Evolutionary conservation across 2,113 vertebrate genomes (phyloP).

Genomic region (Chauna torquata): DNA sequence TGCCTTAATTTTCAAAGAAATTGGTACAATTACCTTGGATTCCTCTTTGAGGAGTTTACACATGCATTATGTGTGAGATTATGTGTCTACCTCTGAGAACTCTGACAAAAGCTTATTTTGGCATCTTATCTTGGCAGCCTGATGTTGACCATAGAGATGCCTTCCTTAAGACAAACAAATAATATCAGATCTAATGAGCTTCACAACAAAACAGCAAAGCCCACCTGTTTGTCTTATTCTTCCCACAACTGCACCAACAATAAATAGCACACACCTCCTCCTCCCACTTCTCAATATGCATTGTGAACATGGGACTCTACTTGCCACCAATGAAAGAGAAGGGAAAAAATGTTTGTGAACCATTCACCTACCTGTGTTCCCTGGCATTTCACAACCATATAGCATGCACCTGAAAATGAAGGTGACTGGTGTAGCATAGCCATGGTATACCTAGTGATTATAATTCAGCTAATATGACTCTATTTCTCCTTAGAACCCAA

Average conservation of each 20-base stretch:
- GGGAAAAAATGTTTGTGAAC: background rate
- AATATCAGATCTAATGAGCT: background rate
- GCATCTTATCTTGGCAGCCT: background rate
- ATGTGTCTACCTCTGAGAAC: background rate
- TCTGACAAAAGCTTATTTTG: background rate
- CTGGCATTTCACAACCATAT: background rate
- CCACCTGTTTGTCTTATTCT: background rate
- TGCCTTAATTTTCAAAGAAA: background rate
- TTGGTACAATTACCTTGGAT: background rate
- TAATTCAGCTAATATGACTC: slow-evolving; percentile 17
- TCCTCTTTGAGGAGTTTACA: background rate
- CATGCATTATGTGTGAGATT: background rate
- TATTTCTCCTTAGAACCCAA: background rate
- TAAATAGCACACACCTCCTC: background rate
- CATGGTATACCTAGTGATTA: background rate
- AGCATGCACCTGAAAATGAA: background rate
- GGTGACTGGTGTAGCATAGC: background rate
- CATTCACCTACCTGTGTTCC: background rate
- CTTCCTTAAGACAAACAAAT: background rate
- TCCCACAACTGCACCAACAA: background rate
- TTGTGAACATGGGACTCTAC: background rate
- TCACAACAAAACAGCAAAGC: background rate
- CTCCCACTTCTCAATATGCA: background rate
- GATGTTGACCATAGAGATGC: background rate
- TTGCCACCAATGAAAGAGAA: background rate